Percentiles rank a stretch among this genome's conserved stretches.
Evolutionary conservation across 35 echinoderm and acorn worm species (phyloP).

Genomic region (Lytechinus variegatus): DNA sequence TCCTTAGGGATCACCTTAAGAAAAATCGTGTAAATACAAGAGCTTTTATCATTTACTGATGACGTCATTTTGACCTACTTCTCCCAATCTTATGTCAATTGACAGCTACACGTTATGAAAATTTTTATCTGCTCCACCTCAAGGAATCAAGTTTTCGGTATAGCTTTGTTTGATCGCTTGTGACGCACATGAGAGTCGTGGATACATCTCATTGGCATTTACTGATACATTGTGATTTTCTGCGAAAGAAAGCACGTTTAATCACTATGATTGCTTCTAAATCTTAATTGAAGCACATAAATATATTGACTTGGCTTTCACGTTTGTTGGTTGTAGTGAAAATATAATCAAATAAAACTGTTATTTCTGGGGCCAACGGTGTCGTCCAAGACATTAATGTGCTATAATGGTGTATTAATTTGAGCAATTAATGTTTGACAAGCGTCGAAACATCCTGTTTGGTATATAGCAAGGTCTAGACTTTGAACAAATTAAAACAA

Average conservation of each 20-base stretch:
- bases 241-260: background rate
- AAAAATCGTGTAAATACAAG: background rate
- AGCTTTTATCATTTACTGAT: background rate
- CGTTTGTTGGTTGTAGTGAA: background rate
- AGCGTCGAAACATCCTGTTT: no score
- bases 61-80: constrained; percentile 11
- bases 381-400: background rate
- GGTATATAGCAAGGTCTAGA: no score
- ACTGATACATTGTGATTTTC: background rate
- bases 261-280: background rate
- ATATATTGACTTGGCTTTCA: background rate
- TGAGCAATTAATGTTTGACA: no score
- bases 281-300: background rate
- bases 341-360: background rate
- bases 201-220: background rate
- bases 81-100: background rate
- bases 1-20: background rate
- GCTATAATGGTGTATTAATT: no score
- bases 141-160: background rate
- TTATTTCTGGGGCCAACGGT: background rate
- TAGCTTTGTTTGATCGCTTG: background rate
- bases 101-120: background rate
- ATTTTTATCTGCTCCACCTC: background rate
- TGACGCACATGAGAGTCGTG: background rate
- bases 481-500: no score